Conservation (phyloP, 2,888 invertebrate genomes). For the Metalampra italica region DNA sequence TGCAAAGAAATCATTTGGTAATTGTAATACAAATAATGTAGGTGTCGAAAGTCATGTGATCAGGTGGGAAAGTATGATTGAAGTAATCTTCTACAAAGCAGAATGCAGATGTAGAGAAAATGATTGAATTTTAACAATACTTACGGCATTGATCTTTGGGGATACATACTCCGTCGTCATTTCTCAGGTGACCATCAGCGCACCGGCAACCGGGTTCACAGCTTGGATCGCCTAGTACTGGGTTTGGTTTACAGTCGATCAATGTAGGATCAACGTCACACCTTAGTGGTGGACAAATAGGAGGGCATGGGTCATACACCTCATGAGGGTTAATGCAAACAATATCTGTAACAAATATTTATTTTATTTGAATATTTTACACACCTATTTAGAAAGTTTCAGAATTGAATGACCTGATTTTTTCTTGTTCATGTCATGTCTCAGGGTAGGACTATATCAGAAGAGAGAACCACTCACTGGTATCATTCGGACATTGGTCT, state of each 20-base stretch:
- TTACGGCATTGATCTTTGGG: conserved; percentile 28
- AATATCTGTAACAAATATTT: background rate
- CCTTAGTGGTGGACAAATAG: conserved; percentile 21
- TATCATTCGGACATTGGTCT: conserved; percentile 2
- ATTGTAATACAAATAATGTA: too few species aligned
- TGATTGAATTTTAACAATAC: too few species aligned
- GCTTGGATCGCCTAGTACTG: conserved; percentile 1
- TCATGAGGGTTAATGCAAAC: conserved; percentile 16
- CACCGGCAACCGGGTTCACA: conserved; percentile 25
- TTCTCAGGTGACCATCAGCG: conserved; percentile 22
- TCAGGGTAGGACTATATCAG: too few species aligned
- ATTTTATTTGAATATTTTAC: too few species aligned
- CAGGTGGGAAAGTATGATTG: too few species aligned
- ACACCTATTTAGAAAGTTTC: too few species aligned
- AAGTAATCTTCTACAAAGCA: too few species aligned
- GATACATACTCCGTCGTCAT: conserved; percentile 25
- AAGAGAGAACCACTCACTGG: background rate
- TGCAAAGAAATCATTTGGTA: too few species aligned
- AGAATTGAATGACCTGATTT: too few species aligned
- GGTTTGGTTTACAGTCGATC: background rate
- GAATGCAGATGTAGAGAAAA: too few species aligned
- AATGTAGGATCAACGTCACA: conserved; percentile 20
- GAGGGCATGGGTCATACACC: conserved; percentile 25
- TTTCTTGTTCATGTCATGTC: too few species aligned
- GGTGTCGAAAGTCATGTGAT: too few species aligned